Percentiles rank a stretch among this genome's conserved stretches.
phyloP scores from a whole-genome alignment of 2,888 invertebrate genomes.

The Orchesella flavescens region DNA sequence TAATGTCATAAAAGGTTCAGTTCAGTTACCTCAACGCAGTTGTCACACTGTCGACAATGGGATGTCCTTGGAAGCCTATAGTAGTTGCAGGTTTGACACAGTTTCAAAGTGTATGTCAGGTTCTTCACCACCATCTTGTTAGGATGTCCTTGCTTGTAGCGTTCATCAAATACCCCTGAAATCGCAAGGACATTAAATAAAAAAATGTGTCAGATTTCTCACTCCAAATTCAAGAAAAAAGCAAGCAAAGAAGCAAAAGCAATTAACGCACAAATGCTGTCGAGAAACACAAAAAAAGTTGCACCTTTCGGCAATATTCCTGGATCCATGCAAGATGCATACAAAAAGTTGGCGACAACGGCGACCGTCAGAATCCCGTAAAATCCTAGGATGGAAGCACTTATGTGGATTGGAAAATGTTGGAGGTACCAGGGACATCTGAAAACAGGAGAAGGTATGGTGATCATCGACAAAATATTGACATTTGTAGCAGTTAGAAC shows the following conservation, averaged over 20 bases:
- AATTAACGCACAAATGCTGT: too few relatives aligned
- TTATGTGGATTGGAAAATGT: background rate
- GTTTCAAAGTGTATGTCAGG: background rate
- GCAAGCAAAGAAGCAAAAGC: too few relatives aligned
- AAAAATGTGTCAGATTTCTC: too few relatives aligned
- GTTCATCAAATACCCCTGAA: background rate
- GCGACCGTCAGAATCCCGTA: background rate
- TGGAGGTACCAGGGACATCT: slow-evolving; percentile 38
- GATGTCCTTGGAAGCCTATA: slow-evolving; percentile 45
- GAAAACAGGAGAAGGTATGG: background rate
- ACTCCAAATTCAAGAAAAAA: too few relatives aligned
- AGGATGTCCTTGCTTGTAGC: slow-evolving; percentile 12
- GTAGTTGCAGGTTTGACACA: slow-evolving; percentile 40
- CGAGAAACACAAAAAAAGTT: too few relatives aligned
- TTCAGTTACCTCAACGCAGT: slow-evolving; percentile 41
- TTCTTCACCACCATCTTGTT: slow-evolving; percentile 8
- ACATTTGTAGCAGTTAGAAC: too few relatives aligned
- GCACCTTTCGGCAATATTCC: slow-evolving; percentile 40
- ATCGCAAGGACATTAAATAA: too few relatives aligned
- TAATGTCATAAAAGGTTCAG: too few relatives aligned
- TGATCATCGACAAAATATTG: too few relatives aligned
- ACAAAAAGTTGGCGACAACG: slow-evolving; percentile 18
- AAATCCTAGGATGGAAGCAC: background rate
- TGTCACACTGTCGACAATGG: slow-evolving; percentile 43
- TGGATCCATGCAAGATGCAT: slow-evolving; percentile 49